Base-by-base conservation (phyloP, 2,113 vertebrate genomes). In the Elephantulus edwardii region DNA sequence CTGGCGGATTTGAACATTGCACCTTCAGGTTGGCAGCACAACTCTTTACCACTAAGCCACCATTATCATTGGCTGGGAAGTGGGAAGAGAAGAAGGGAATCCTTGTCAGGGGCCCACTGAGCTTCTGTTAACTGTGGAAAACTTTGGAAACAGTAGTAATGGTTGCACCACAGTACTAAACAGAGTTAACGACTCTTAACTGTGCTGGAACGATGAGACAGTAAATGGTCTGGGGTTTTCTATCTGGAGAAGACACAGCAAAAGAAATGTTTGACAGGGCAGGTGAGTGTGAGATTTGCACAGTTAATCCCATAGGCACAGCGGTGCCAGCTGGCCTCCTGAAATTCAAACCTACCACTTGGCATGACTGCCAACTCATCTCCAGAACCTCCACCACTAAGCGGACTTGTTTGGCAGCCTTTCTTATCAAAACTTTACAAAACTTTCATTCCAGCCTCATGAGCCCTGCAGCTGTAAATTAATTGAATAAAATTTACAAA, bases 401-500 rank as follows among this genome's bases (percentile, higher is more conserved):
- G 95, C 83, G 95, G 96, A 97, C 74, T 87, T 95, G 92, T 90
- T 95, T 97, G 97, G 96, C 95, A 95, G 88, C 89, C 88, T 96
- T n/a, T 66, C 94, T 97, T 97, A 97, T 97, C 50, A 42, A 97
- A 98, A 98, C 91, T 97, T 96, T 75, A 94, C 92, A 96, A 98
- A 98, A 97, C 91, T 97, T 97, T 93, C 64, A 97, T 95, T 97
- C 97, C 95, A 96, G 96, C 78, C 95, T 97, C 96, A 93, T 85
- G 92, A 97, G 96, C 96, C 97, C 96, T 93, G 92, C 96, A 97
- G 97, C 96, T 97, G 96, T 96, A 97, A 98, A 97, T 98, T 97
- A 98, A 97, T 81, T 97, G 97, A 97, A 98, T 97, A 95, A 97
- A 97, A 98, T 97, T 98, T 97, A 97, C 95, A 98, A 97, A 96